A percentile compares a stretch with the other conserved stretches of the same genome.
Conservation (phyloP, 2,888 invertebrate species). For the Ichneumon xanthorius region DNA sequence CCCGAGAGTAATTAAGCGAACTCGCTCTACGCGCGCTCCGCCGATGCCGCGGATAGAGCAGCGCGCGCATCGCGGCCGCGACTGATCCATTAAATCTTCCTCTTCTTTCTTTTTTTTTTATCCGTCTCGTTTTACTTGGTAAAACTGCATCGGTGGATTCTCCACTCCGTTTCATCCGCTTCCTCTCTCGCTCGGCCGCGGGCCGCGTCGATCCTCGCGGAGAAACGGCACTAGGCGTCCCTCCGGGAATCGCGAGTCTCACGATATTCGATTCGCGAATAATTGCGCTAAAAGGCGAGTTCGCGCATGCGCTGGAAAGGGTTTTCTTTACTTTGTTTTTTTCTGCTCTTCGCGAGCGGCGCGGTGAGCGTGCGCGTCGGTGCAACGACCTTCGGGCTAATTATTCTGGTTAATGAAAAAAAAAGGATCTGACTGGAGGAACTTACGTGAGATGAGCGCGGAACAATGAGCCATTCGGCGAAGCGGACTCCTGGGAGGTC, state of each 20-base stretch:
- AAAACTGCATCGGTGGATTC: slow-evolving; percentile 1
- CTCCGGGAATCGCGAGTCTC: slow-evolving; percentile 36
- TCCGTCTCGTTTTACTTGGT: slow-evolving; percentile 6
- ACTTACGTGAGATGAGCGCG: slow-evolving; percentile 61
- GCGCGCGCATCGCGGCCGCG: background rate
- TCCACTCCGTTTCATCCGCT: slow-evolving; percentile 29
- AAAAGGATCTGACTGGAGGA: slow-evolving; percentile 35
- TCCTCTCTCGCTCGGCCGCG: background rate
- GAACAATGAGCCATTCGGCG: slow-evolving; percentile 66
- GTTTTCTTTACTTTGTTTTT: background rate
- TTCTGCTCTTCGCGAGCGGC: background rate
- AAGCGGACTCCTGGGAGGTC: slow-evolving; percentile 30
- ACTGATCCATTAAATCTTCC: slow-evolving; percentile 5
- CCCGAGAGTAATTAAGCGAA: slow-evolving; percentile 73
- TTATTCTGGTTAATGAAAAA: slow-evolving; percentile 79
- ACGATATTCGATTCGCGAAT: slow-evolving; percentile 34
- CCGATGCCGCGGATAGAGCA: too few species aligned
- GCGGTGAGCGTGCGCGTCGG: slow-evolving; percentile 54
- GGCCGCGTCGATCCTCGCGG: background rate
- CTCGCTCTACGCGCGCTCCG: slow-evolving; percentile 8
- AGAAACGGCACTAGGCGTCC: slow-evolving; percentile 5
- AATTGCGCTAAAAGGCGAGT: slow-evolving; percentile 9
- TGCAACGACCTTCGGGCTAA: slow-evolving; percentile 74
- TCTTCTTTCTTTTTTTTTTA: background rate
- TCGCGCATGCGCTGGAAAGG: background rate